Conservation (phyloP, 2,888 invertebrate genomes). For the Apamea crenata region DNA sequence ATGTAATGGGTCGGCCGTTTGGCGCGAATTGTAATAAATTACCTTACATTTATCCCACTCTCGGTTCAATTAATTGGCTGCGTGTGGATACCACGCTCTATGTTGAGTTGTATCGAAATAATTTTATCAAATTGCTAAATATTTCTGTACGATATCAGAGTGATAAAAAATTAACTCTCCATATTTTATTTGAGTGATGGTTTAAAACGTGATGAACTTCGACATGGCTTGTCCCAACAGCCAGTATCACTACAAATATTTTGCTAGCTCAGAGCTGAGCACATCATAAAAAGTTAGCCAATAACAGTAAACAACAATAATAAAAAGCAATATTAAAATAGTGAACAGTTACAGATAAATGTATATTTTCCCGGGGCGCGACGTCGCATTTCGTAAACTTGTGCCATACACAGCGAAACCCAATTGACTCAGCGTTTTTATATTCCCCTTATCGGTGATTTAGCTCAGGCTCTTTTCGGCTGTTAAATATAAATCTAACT, state of each 20-base stretch:
- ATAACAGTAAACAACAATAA: constrained; percentile 58
- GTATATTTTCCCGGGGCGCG: constrained; percentile 51
- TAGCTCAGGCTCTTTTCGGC: constrained; percentile 79
- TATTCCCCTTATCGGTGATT: constrained; percentile 78
- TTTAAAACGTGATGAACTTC: background rate
- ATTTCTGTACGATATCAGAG: constrained; percentile 8
- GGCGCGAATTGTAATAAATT: constrained; percentile 84
- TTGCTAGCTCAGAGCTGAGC: constrained; percentile 26
- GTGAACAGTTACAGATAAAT: constrained; percentile 61
- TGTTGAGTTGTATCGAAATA: constrained; percentile 61
- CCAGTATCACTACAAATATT: constrained; percentile 35
- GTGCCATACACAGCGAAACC: constrained; percentile 62
- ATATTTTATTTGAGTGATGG: constrained; percentile 11
- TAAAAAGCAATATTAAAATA: constrained; percentile 64
- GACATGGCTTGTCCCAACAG: background rate
- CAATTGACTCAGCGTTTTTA: constrained; percentile 78
- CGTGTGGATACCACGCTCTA: constrained; percentile 72
- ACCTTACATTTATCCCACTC: constrained; percentile 84
- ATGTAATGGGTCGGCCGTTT: constrained; percentile 83
- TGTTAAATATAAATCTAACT: constrained; percentile 87
- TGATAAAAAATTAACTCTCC: background rate
- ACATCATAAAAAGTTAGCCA: constrained; percentile 44
- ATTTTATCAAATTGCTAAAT: constrained; percentile 50
- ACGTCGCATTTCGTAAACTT: constrained; percentile 61
- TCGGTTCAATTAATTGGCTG: constrained; percentile 83